Evolutionary conservation across 1,140 invertebrate species (phyloP).

Genomic region (Solen grandis): DNA sequence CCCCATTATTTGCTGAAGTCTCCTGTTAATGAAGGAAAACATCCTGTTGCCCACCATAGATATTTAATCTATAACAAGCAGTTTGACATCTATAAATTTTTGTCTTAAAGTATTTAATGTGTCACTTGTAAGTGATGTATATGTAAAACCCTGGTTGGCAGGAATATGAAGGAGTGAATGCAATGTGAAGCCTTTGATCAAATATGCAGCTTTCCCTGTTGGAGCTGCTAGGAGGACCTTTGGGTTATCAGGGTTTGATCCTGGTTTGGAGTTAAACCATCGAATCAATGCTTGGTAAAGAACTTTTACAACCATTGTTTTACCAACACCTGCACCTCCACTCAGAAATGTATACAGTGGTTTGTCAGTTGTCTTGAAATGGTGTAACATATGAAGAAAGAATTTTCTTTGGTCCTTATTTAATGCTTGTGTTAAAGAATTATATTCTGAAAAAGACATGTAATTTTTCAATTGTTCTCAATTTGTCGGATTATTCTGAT

Average conservation of each 20-base stretch:
- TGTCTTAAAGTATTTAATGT: slow-evolving; percentile 9
- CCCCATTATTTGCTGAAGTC: slow-evolving; percentile 55
- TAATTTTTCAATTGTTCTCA: background rate
- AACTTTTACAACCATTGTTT: background rate
- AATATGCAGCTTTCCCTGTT: too few relatives aligned
- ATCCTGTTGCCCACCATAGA: slow-evolving; percentile 67
- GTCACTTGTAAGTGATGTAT: background rate
- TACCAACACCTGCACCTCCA: slow-evolving; percentile 28
- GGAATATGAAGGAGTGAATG: slow-evolving; percentile 24
- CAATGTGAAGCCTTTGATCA: slow-evolving; percentile 37
- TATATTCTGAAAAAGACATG: background rate
- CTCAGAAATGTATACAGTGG: background rate
- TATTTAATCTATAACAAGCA: slow-evolving; percentile 64
- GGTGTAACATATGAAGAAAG: slow-evolving; percentile 14
- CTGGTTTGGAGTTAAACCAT: background rate
- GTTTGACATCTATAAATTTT: slow-evolving; percentile 20
- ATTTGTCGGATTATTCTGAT: background rate
- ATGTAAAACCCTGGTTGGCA: too few relatives aligned
- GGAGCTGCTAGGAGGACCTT: too few relatives aligned
- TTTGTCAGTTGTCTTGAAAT: slow-evolving; percentile 18
- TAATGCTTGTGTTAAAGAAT: background rate
- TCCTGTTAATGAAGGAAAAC: slow-evolving; percentile 55
- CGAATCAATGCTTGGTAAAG: slow-evolving; percentile 13
- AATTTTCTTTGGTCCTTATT: too few relatives aligned
- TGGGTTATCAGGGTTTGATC: too few relatives aligned